Conservation (phyloP, 2,888 invertebrate species). For the Drosophila gaucha region DNA sequence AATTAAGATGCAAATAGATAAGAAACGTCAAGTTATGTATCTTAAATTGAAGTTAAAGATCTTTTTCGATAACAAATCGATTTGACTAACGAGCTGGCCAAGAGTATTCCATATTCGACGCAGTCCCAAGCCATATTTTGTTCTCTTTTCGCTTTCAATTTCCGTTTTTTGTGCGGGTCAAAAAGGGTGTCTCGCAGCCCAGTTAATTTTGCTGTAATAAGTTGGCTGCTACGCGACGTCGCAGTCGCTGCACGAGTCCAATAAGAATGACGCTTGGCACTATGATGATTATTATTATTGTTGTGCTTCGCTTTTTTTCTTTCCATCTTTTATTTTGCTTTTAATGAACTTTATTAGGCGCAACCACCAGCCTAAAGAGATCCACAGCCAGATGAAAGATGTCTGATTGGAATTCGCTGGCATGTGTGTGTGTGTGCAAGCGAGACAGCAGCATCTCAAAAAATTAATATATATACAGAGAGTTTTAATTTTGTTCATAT, state of each 20-base stretch:
- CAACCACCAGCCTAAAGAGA: slow-evolving; percentile 24
- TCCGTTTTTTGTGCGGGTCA: slow-evolving; percentile 60
- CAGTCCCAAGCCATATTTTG: slow-evolving; percentile 8
- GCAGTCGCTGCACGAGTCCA: slow-evolving; percentile 36
- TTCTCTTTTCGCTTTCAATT: slow-evolving; percentile 60
- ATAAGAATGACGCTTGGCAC: slow-evolving; percentile 42
- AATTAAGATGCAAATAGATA: too few relatives aligned
- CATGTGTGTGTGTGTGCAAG: background rate
- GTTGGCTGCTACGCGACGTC: slow-evolving; percentile 30
- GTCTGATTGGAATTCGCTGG: slow-evolving; percentile 1
- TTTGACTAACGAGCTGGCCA: background rate
- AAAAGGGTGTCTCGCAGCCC: slow-evolving; percentile 45
- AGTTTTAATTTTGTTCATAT: too few relatives aligned
- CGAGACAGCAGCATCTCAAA: background rate
- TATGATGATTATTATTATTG: slow-evolving; percentile 53
- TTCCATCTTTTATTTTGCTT: background rate
- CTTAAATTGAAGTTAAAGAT: too few relatives aligned
- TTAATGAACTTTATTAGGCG: slow-evolving; percentile 67
- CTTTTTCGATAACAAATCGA: background rate
- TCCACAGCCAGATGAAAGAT: slow-evolving; percentile 17
- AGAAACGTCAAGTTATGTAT: too few relatives aligned
- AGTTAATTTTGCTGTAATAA: slow-evolving; percentile 39
- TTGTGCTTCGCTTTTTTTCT: slow-evolving; percentile 27
- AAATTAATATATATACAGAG: too few relatives aligned
- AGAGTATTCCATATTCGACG: slow-evolving; percentile 15